Evolutionary conservation across 2,888 invertebrate genomes (phyloP).

Genomic region (Acanthococcus lagerstroemiae): DNA sequence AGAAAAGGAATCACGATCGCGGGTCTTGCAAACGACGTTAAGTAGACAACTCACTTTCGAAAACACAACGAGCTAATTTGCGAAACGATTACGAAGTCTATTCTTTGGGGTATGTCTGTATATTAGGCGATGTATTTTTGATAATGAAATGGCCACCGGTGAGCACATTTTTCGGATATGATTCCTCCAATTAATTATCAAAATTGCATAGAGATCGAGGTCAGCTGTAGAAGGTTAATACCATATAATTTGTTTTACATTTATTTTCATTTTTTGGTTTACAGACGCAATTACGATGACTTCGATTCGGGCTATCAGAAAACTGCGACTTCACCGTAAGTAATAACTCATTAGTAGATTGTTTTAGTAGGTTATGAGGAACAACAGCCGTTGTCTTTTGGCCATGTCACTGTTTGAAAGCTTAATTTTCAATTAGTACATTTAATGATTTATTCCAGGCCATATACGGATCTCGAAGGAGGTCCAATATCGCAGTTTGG

Average conservation of each 20-base stretch:
- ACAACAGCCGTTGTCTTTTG: too few species aligned
- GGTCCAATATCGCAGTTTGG: constrained; percentile 27
- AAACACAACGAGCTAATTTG: constrained; percentile 14
- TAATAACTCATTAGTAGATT: neutral
- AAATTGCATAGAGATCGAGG: too few species aligned
- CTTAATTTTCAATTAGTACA: too few species aligned
- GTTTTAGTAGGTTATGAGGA: too few species aligned
- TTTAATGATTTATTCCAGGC: constrained; percentile 2
- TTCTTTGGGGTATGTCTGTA: too few species aligned
- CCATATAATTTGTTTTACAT: neutral
- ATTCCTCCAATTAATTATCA: neutral
- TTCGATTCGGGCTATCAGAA: constrained; percentile 21
- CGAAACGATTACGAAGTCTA: neutral
- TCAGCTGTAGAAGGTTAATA: neutral
- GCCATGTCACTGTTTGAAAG: too few species aligned
- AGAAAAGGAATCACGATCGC: constrained; percentile 14
- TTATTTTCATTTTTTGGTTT: neutral
- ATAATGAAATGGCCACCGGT: too few species aligned
- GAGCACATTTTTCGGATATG: neutral
- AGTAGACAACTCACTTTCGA: constrained; percentile 23
- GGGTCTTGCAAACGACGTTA: constrained; percentile 23
- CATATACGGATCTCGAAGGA: constrained; percentile 22
- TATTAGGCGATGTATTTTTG: too few species aligned
- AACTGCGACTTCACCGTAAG: constrained; percentile 12
- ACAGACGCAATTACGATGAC: constrained; percentile 12